A percentile compares a stretch with the other conserved stretches of the same genome.
These are phyloP conservation scores for Epistrophe grossulariae DNA, from an alignment of 2,888 invertebrate species.

Conservation along the genomic window DNA sequence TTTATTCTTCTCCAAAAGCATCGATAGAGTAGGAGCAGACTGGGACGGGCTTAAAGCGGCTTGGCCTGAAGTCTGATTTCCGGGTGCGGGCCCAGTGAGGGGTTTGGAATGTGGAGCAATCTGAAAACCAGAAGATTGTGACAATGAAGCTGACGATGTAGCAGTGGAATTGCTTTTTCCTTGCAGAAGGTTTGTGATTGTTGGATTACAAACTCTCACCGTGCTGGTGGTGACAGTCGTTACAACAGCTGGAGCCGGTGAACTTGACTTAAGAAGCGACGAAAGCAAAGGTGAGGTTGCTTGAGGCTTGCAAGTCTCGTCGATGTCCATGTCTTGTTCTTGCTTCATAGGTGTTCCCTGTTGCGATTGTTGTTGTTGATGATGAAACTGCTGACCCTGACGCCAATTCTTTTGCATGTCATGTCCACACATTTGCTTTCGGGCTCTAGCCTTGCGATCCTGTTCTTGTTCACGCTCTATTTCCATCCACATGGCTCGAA, in stretches of 20 bases:
- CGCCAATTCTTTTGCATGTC: conserved; percentile 87
- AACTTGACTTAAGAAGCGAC: conserved; percentile 90
- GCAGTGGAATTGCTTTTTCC: conserved; percentile 79
- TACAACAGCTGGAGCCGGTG: conserved; percentile 83
- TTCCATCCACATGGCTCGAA: conserved; percentile 90
- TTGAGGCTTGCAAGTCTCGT: conserved; percentile 80
- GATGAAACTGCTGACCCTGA: conserved; percentile 79
- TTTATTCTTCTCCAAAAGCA: conserved; percentile 87
- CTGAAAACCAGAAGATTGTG: conserved; percentile 78
- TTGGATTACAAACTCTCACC: conserved; percentile 81
- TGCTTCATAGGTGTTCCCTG: conserved; percentile 39
- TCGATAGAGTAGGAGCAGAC: conserved; percentile 90
- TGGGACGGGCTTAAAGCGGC: conserved; percentile 86
- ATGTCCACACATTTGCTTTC: conserved; percentile 83
- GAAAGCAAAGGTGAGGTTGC: conserved; percentile 91
- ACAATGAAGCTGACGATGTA: conserved; percentile 78
- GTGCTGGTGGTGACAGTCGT: conserved; percentile 78
- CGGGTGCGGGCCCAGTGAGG: conserved; percentile 81
- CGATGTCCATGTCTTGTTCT: conserved; percentile 78
- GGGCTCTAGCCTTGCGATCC: conserved; percentile 86
- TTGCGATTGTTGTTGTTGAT: conserved; percentile 16
- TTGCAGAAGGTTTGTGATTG: conserved; percentile 83
- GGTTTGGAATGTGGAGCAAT: conserved; percentile 76
- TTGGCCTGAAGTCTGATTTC: conserved; percentile 61
- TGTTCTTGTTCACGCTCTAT: conserved; percentile 89